Conservation (phyloP, 2,888 invertebrate species). For the Lagria hirta region DNA sequence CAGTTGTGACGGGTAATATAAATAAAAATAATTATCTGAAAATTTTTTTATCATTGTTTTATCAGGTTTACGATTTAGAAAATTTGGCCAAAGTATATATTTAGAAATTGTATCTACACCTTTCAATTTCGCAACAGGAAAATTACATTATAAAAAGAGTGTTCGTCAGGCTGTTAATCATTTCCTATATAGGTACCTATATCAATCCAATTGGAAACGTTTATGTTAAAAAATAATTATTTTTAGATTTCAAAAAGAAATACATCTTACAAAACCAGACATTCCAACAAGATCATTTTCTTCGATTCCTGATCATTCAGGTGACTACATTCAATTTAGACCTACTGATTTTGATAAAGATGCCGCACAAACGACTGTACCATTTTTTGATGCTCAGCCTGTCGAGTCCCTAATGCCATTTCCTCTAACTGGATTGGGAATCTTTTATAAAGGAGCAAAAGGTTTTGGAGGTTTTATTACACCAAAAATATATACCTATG, state of each 20-base stretch:
- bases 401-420: slow-evolving; percentile 67
- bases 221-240: too few relatives aligned
- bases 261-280: slow-evolving; percentile 60
- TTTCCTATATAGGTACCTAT: too few relatives aligned
- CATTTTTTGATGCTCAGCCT: slow-evolving; percentile 77
- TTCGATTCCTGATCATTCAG: too few relatives aligned
- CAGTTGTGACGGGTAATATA: slow-evolving; percentile 73
- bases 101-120: slow-evolving; percentile 78
- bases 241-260: slow-evolving; percentile 59
- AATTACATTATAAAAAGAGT: slow-evolving; percentile 82
- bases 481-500: slow-evolving; percentile 73
- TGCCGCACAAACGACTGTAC: slow-evolving; percentile 80
- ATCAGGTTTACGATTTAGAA: too few relatives aligned
- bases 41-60: background rate
- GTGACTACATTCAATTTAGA: slow-evolving; percentile 58
- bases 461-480: slow-evolving; percentile 77
- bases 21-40: too few relatives aligned
- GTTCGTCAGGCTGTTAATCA: too few relatives aligned
- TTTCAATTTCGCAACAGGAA: slow-evolving; percentile 76
- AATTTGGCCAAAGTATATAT: slow-evolving; percentile 79
- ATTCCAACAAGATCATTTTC: too few relatives aligned
- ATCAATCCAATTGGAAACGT: too few relatives aligned
- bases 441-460: slow-evolving; percentile 71
- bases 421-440: slow-evolving; percentile 72
- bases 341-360: slow-evolving; percentile 71